Evolutionary conservation across 2,888 invertebrate genomes (phyloP).

Genomic region (Stenodema calcarata): DNA sequence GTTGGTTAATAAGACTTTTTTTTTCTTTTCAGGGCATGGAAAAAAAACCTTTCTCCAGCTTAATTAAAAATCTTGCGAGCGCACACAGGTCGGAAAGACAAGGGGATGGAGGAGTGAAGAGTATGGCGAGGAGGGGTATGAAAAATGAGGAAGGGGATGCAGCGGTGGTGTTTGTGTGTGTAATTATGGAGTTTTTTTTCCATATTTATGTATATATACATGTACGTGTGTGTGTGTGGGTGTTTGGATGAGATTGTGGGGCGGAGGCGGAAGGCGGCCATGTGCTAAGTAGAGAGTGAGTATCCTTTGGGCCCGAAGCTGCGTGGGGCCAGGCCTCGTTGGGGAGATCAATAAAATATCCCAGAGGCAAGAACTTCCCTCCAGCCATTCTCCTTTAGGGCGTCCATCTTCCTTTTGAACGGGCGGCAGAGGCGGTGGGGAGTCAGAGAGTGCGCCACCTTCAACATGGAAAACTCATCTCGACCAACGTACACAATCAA

Average conservation of each 20-base stretch:
- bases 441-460: background rate
- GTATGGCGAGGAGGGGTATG: background rate
- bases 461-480: background rate
- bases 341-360: constrained; percentile 16
- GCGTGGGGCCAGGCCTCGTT: background rate
- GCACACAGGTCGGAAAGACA: background rate
- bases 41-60: background rate
- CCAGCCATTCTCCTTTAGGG: constrained; percentile 10
- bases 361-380: constrained; percentile 17
- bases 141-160: background rate
- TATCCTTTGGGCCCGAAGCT: background rate
- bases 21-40: background rate
- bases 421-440: too few relatives aligned
- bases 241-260: background rate
- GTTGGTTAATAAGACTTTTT: background rate
- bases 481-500: too few relatives aligned
- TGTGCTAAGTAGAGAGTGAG: background rate
- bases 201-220: too few relatives aligned
- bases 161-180: background rate
- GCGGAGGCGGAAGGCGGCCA: background rate
- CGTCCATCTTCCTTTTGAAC: constrained; percentile 9
- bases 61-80: background rate
- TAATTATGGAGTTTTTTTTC: background rate
- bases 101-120: background rate
- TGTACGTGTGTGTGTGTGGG: background rate